These are phyloP conservation scores for Dioctria linearis DNA, from an alignment of 2,888 invertebrate species.

Conservation along the genomic window DNA sequence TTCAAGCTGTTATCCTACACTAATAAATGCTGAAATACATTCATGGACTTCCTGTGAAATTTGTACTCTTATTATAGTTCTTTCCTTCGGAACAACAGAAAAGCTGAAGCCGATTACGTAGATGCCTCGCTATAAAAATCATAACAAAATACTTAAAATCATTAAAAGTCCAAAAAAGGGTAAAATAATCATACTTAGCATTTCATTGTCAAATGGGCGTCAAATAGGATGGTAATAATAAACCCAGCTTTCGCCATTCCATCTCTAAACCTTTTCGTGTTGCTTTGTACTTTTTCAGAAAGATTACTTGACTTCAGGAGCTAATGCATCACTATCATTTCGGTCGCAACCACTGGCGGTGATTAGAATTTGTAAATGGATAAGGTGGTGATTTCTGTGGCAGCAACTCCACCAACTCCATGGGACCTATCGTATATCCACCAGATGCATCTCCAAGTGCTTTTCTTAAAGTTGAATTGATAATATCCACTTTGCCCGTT, in stretches of 20 bases:
- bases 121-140: conserved; percentile 82
- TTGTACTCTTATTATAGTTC: conserved; percentile 90
- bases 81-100: conserved; percentile 91
- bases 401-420: conserved; percentile 79
- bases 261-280: conserved; percentile 82
- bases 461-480: conserved; percentile 93
- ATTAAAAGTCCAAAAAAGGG: not conserved
- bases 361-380: conserved; percentile 83
- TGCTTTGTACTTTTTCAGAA: conserved; percentile 78
- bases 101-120: conserved; percentile 95
- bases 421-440: conserved; percentile 88
- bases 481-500: conserved; percentile 82
- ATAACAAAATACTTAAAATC: not conserved
- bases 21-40: conserved; percentile 83
- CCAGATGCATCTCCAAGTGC: conserved; percentile 92
- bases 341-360: conserved; percentile 87
- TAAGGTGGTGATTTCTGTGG: conserved; percentile 90
- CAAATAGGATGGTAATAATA: conserved; percentile 90
- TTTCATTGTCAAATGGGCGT: conserved; percentile 86
- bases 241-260: conserved; percentile 84
- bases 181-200: conserved; percentile 77
- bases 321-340: conserved; percentile 83
- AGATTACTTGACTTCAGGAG: conserved; percentile 78
- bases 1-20: conserved; percentile 79
- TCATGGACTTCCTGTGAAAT: conserved; percentile 85